phyloP scores from a whole-genome alignment of 2,797 vertebrate species.

The Selene dorsalis region DNA sequence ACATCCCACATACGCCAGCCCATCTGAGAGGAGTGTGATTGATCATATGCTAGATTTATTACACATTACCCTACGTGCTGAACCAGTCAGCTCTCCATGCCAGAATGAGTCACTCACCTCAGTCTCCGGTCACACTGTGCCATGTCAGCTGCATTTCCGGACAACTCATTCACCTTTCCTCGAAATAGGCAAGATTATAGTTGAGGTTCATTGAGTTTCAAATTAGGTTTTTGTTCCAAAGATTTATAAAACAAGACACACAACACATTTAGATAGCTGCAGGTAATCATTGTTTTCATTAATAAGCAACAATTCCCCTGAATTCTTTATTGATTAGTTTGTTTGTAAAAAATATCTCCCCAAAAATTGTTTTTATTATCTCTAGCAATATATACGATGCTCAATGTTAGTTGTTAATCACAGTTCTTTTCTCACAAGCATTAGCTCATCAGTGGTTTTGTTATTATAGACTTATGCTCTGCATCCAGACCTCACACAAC shows the following conservation, averaged over 20 bases:
- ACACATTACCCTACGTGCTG: constrained; percentile 28
- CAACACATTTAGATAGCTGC: background rate
- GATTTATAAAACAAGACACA: background rate
- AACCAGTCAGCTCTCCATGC: constrained; percentile 30
- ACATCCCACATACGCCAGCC: constrained; percentile 24
- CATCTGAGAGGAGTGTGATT: constrained; percentile 43
- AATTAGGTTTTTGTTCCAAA: background rate
- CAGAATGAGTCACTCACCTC: constrained; percentile 60
- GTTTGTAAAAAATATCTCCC: background rate
- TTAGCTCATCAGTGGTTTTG: background rate
- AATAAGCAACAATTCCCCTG: background rate
- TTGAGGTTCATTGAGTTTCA: background rate
- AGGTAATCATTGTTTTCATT: background rate
- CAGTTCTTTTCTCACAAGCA: background rate
- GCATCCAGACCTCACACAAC: background rate
- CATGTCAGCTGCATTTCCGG: constrained; percentile 37
- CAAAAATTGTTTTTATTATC: too few species aligned
- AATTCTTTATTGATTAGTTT: background rate
- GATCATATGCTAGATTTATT: constrained; percentile 50
- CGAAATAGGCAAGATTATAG: background rate
- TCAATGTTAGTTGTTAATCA: background rate
- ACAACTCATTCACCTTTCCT: constrained; percentile 26
- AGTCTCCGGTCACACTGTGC: constrained; percentile 31
- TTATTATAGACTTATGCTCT: background rate
- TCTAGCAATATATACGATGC: too few species aligned